Percentiles rank a stretch among this genome's conserved stretches.
Conservation (phyloP, 2,797 vertebrate genomes). For the Eulemur rubriventer region DNA sequence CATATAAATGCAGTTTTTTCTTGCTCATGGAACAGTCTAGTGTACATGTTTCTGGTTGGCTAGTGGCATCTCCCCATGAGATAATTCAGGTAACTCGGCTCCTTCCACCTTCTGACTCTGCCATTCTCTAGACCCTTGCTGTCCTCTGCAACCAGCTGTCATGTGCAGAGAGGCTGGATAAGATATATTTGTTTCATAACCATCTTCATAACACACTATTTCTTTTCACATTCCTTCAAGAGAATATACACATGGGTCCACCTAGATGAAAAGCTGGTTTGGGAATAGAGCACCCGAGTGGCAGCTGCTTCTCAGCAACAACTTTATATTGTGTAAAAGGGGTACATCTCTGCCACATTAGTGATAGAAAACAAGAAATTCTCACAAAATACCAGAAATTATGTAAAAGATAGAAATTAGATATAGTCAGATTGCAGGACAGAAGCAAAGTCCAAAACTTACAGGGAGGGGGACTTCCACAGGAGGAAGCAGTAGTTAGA, state of each 20-base stretch:
- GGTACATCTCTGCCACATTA: not conserved
- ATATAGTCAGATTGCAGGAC: not conserved
- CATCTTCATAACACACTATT: not conserved
- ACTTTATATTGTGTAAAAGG: not conserved
- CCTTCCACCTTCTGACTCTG: not conserved
- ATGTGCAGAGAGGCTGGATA: not conserved
- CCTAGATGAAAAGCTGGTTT: not conserved
- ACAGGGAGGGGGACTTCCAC: not conserved
- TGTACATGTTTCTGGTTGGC: not conserved
- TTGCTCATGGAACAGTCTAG: not conserved
- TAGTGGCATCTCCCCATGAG: not conserved
- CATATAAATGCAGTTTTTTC: not conserved
- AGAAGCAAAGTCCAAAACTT: not conserved
- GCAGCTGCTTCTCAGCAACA: not conserved
- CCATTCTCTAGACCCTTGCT: not conserved
- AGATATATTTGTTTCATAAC: not conserved
- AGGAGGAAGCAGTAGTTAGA: not conserved
- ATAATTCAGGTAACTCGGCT: not conserved
- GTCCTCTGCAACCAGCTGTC: not conserved
- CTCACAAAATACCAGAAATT: not conserved
- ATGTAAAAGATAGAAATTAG: not conserved
- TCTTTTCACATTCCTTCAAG: not conserved
- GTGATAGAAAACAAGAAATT: not conserved
- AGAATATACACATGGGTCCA: not conserved
- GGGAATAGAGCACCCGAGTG: not conserved